Evolutionary conservation across 2,797 vertebrate genomes (phyloP), one percentile per base, ranked within the genome.

Genomic region (Sternotherus odoratus): DNA sequence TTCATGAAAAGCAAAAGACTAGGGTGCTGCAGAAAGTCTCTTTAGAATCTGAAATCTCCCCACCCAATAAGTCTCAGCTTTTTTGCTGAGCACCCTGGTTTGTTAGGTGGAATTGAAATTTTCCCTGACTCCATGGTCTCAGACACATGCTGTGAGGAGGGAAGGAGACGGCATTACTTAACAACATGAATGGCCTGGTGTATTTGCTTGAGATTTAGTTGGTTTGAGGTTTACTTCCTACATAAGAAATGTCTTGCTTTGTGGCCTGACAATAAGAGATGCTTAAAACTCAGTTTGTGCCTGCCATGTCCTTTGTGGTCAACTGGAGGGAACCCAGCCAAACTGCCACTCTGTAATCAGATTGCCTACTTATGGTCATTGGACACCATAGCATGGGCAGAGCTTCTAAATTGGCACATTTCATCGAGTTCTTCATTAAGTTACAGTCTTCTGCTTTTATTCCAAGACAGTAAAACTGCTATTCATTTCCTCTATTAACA

Each of bases 401-500:
- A 53, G 77, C 86, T 87, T 85, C 36, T 2, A 26, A 26, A 85
- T 82, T 3, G 50, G 5, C 6, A 19, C 0, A 2, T 28, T 74
- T 91, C 79, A 91, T 82, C 28, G 50, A 78, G 80, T 63, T 75
- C 83, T 93, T 94, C 95, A 91, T 94, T 57, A 7, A 17, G 17
- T 85, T 43, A 77, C 91, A 90, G 90, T 82, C 49, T 79, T 90
- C 12, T 85, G 87, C 79, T 89, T 51, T 91, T 92, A n/a, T 33
- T 86, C 89, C 93, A 15, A 21, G 88, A 79, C 87, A 5, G 75
- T 79, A 87, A 79, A 89, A 57, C 36, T 5, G 12, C 83, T 48
- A 2, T 7, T 95, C 88, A 92, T 97, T 96, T 93, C 94, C 94
- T 89, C 74, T n/a, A 6, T 91, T 69, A 74, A 94, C 72, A 53